phyloP scores from a whole-genome alignment of 2,797 vertebrate species.

The Hyperoplus lanceolatus region DNA sequence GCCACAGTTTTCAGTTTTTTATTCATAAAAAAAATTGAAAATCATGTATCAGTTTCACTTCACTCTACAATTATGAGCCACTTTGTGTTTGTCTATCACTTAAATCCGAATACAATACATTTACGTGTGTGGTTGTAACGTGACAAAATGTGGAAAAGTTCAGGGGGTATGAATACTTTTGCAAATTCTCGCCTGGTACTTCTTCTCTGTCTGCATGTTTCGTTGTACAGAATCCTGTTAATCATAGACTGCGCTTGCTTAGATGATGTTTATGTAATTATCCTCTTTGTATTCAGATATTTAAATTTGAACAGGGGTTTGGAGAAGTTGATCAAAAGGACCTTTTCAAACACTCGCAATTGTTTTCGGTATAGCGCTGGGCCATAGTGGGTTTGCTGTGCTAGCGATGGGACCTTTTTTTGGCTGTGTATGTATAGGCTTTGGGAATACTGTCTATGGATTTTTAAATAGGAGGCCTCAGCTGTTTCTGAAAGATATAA shows the following conservation, averaged over 20 bases:
- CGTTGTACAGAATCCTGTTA: constrained; percentile 33
- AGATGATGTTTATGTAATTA: constrained; percentile 60
- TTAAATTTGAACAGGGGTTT: constrained; percentile 33
- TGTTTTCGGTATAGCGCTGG: constrained; percentile 34
- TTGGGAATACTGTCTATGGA: constrained; percentile 53
- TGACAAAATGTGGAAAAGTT: too few species aligned
- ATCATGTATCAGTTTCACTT: too few species aligned
- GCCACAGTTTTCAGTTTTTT: too few species aligned
- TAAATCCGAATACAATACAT: too few species aligned
- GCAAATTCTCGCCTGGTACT: neutral
- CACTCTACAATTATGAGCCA: too few species aligned
- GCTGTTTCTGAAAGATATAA: constrained; percentile 62
- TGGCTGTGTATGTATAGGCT: constrained; percentile 31
- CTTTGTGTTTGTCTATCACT: too few species aligned
- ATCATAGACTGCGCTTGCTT: constrained; percentile 39
- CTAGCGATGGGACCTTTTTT: constrained; percentile 20
- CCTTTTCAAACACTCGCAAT: constrained; percentile 36
- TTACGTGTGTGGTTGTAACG: too few species aligned
- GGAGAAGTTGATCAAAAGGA: constrained; percentile 49
- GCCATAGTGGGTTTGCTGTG: constrained; percentile 34
- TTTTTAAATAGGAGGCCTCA: constrained; percentile 57
- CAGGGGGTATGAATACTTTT: too few species aligned
- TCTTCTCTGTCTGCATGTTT: constrained; percentile 12
- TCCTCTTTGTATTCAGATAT: constrained; percentile 51
- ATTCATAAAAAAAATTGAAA: too few species aligned